Evolutionary conservation across 2,113 vertebrate genomes (phyloP), one percentile per base, ranked within the genome.

Genomic region (Pangasianodon gigas): DNA sequence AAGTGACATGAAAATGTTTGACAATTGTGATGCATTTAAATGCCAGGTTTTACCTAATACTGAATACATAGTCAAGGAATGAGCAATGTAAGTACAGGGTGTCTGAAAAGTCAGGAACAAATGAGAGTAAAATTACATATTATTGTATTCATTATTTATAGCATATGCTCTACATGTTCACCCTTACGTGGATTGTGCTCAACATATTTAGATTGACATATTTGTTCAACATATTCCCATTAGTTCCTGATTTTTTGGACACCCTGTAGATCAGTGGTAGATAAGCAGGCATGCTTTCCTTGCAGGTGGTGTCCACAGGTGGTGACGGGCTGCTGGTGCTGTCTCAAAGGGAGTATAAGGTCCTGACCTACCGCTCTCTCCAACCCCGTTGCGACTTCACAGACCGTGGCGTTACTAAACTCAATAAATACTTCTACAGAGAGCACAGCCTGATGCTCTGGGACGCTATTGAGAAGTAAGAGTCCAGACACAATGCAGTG

Each of bases 391-490:
- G 6, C 11, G 83, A 84, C 41, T 84, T 84, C 21, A 16, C 29
- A 7, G 37, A 84, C 58, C 83, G 83, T 13, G 58, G 37, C 16
- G 83, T 84, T 6, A 84, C 83, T 14, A 65, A 60, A 46, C 83
- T 84, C 56, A 84, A 84, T 44, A 79, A 79, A 79, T 79, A 48
- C 75, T 79, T 48, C 75, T 79, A 48, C 46, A 79, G 46, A 14
- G 75, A 79, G 3, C 75, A 79, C 18, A 79, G 44, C 44, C 75
- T 79, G 85, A 91, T 90, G 92, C 87, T 96, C 81, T 96, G 96
- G 96, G 93, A 95, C 0, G 92, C 93, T 85, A 95, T 94, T 7
- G 71, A 95, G 84, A 95, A 93, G 95, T 96, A 88, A 18, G 67
- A 1, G n/a, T 82, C 21, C 41, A 74, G 18, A 6, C 32, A 74